phyloP scores from a whole-genome alignment of 2,888 invertebrate genomes.

The Chrysina gloriosa region DNA sequence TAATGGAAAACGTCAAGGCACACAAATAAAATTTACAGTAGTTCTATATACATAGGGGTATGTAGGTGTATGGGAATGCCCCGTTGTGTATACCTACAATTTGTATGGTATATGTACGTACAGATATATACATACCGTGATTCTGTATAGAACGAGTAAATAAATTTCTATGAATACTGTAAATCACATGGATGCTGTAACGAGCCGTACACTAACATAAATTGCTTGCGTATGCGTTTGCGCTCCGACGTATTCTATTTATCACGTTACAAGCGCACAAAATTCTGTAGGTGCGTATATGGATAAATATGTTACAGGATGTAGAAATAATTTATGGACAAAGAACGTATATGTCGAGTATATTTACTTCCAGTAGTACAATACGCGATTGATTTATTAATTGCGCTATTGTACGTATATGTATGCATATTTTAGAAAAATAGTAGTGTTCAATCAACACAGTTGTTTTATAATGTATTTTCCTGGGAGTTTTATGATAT shows the following conservation, averaged over 20 bases:
- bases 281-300: neutral
- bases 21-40: constrained; percentile 26
- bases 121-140: neutral
- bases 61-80: neutral
- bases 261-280: neutral
- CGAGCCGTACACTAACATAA: constrained; percentile 3
- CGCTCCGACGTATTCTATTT: neutral
- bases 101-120: neutral
- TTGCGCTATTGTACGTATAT: too few relatives aligned
- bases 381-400: too few relatives aligned
- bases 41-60: neutral
- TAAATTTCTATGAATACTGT: constrained; percentile 24
- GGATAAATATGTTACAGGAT: neutral
- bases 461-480: too few relatives aligned
- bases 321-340: too few relatives aligned
- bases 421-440: too few relatives aligned
- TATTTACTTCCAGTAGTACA: too few relatives aligned
- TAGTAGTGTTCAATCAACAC: too few relatives aligned
- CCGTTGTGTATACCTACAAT: neutral
- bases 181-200: constrained; percentile 18
- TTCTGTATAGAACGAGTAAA: constrained; percentile 8
- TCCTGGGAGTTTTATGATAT: too few relatives aligned
- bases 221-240: neutral
- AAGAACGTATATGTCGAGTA: too few relatives aligned
- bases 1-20: constrained; percentile 34